phyloP scores from a whole-genome alignment of 2,797 vertebrate genomes.

The Cercopithecus mitis region DNA sequence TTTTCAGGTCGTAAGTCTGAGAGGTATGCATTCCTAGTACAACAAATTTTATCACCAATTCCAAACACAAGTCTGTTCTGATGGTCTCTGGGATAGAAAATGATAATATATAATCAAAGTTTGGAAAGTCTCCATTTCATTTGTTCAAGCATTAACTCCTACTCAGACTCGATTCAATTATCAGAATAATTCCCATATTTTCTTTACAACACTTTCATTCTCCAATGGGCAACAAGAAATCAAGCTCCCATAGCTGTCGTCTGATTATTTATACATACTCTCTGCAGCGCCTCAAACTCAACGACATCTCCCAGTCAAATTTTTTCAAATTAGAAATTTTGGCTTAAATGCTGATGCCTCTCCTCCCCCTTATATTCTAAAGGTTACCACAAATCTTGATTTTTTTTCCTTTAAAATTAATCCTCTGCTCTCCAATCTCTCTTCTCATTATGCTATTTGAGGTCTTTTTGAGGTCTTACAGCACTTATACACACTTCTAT shows the following conservation, averaged over 20 bases:
- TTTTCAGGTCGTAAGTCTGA: constrained; percentile 74
- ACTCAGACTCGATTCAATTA: background rate
- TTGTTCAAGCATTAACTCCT: background rate
- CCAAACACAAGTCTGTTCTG: constrained; percentile 81
- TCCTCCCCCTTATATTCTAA: background rate
- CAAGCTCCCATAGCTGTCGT: background rate
- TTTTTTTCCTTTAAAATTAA: background rate
- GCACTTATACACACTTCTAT: background rate
- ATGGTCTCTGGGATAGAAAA: constrained; percentile 79
- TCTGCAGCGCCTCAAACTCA: background rate
- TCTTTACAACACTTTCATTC: background rate
- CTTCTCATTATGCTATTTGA: background rate
- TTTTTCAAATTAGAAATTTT: background rate
- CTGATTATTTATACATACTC: background rate
- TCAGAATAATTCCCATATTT: background rate
- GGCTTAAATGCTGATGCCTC: background rate
- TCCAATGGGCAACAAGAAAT: background rate
- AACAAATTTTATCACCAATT: constrained; percentile 88
- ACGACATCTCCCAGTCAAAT: background rate
- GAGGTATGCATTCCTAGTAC: constrained; percentile 86
- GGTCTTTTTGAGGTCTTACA: background rate
- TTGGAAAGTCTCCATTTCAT: background rate
- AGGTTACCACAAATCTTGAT: background rate
- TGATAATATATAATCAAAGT: background rate
- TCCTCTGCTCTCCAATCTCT: background rate